A percentile compares a stretch with the other conserved stretches of the same genome.
phyloP scores from a whole-genome alignment of 92 coral and sea anemone genomes.

The Plumapathes pennacea region DNA sequence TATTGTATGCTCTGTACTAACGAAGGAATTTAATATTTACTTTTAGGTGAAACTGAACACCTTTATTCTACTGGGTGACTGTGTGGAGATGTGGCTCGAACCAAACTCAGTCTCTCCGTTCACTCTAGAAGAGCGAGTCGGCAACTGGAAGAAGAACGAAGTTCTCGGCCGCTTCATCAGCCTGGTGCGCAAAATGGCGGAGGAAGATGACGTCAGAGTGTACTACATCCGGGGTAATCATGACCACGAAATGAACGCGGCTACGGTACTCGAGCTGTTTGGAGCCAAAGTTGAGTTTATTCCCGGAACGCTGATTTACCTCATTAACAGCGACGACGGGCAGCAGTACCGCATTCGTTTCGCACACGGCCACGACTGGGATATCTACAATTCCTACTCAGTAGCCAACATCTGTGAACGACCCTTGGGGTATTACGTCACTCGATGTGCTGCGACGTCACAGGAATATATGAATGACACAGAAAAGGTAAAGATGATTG shows the following conservation, averaged over 20 bases:
- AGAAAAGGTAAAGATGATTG: slow-evolving; percentile 9
- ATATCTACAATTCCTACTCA: slow-evolving; percentile 36
- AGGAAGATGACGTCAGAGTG: slow-evolving; percentile 37
- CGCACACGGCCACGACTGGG: slow-evolving; percentile 57
- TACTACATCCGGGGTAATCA: slow-evolving; percentile 37
- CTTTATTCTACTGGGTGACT: slow-evolving; percentile 17
- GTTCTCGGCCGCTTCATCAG: slow-evolving; percentile 9
- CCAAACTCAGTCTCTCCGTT: slow-evolving; percentile 6
- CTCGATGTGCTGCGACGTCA: slow-evolving; percentile 30
- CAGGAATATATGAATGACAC: slow-evolving; percentile 6
- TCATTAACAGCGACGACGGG: slow-evolving; percentile 21
- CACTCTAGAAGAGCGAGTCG: slow-evolving; percentile 4
- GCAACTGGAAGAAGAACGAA: slow-evolving; percentile 12
- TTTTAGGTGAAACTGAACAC: no score
- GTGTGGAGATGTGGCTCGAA: slow-evolving; percentile 36
- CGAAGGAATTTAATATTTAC: no score
- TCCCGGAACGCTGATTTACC: slow-evolving; percentile 25
- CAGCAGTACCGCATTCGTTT: slow-evolving; percentile 41
- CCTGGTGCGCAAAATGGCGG: slow-evolving; percentile 21
- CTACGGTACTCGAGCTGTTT: not conserved
- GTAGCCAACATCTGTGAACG: slow-evolving; percentile 1
- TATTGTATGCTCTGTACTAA: no score
- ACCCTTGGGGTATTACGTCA: slow-evolving; percentile 41
- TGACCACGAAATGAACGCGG: slow-evolving; percentile 28
- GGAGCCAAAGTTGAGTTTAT: slow-evolving; percentile 24